These are phyloP conservation scores for Acholoe squamosa DNA, from an alignment of 2,888 invertebrate genomes.

Conservation along the genomic window DNA sequence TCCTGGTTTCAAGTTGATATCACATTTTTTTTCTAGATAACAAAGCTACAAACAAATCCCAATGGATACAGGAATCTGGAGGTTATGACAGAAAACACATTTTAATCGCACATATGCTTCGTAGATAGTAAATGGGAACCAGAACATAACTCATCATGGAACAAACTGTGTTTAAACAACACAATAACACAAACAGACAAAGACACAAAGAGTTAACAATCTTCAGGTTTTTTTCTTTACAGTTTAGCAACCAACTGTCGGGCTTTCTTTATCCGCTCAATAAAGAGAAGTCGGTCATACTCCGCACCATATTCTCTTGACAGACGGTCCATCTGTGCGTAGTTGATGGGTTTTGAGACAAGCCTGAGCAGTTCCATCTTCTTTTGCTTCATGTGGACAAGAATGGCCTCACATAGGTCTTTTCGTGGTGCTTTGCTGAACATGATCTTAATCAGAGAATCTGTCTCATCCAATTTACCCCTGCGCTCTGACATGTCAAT, in stretches of 20 bases:
- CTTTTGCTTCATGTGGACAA: slow-evolving; percentile 19
- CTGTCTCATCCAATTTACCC: background rate
- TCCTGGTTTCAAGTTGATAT: no score
- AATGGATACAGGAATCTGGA: no score
- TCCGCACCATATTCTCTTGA: slow-evolving; percentile 6
- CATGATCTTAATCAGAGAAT: slow-evolving; percentile 48
- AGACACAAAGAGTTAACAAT: no score
- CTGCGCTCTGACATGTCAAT: slow-evolving; percentile 65
- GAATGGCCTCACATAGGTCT: background rate
- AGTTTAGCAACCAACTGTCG: slow-evolving; percentile 33
- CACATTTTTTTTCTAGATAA: no score
- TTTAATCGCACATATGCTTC: no score
- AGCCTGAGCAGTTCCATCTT: slow-evolving; percentile 19
- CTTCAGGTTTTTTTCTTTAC: background rate
- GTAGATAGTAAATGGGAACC: no score
- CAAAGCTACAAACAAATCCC: no score
- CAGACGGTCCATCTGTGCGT: slow-evolving; percentile 52
- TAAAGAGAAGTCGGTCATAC: slow-evolving; percentile 30
- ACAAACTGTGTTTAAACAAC: no score
- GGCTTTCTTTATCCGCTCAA: slow-evolving; percentile 36
- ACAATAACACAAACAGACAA: no score
- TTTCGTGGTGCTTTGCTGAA: slow-evolving; percentile 62
- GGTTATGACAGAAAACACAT: no score
- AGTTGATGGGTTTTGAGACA: slow-evolving; percentile 40
- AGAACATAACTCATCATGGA: no score